Base-by-base conservation (phyloP, 1,140 invertebrate species). In the Saccostrea cuccullata region DNA sequence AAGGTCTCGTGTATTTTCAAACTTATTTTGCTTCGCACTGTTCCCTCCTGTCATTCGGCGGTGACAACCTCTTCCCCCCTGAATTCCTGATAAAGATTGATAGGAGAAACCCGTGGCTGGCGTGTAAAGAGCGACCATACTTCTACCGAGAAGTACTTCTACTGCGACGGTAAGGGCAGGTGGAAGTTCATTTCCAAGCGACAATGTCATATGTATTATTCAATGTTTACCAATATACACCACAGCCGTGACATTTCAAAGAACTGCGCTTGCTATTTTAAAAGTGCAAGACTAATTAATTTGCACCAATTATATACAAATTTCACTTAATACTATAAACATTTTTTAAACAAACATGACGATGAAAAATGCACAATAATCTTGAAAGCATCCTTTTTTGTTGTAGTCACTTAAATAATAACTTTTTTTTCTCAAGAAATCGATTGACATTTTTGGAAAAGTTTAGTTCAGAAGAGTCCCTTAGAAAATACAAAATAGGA, bases 1-100 rank as follows among this genome's bases (percentile, higher is more conserved):
- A 77, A 77, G 70, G 70, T 77, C 70, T 77, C 23, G 26, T 77
- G 70, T 36, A 77, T 77, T 77, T 77, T 30, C 23, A 12, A 17
- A 15, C 26, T 77, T 77, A 36, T 36, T 77, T 26, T 9, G 12
- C 26, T 36, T 77, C 26, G 70, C 70, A 77, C 70, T 36, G 11
- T 77, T 77, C 58, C n/a, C 26, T 77, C 26, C 70, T 36, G 70
- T 40, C 70, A 30, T 23, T 30, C 26, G 30, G 26, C 26, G 30
- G 30, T 77, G 70, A 77, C 70, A 77, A 26, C 26, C 70, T 26
- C 70, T 77, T 77, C 70, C 70, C 30, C 60, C 26, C 70, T 26
- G 70, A 73, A 26, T 77, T 11, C 23, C 13, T 26, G 15, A 15
- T 77, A 15, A 77, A 77, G 70, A 77, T 77, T 77, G 70, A 77